Conservation (phyloP, 2,888 invertebrate genomes). For the Ferdinandea cuprea region DNA sequence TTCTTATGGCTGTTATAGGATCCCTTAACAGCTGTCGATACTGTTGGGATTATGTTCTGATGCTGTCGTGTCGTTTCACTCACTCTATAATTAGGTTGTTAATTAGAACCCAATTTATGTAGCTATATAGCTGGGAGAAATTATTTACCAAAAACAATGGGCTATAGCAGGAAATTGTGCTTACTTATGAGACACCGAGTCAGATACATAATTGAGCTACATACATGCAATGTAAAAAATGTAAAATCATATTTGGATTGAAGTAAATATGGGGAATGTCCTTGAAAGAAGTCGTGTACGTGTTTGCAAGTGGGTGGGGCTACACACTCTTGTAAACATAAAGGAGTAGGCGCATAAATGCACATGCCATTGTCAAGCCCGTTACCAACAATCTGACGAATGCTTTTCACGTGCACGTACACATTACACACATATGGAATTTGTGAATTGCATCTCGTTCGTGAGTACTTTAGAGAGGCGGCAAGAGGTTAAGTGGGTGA, state of each 20-base stretch:
- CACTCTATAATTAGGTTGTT: constrained; percentile 64
- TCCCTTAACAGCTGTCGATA: constrained; percentile 65
- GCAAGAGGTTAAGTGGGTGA: constrained; percentile 34
- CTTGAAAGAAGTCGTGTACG: neutral
- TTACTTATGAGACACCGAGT: too few species aligned
- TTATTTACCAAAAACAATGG: too few species aligned
- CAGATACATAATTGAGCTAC: too few species aligned
- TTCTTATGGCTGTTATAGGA: constrained; percentile 60
- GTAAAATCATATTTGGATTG: too few species aligned
- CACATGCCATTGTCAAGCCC: constrained; percentile 13
- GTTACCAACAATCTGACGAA: constrained; percentile 15
- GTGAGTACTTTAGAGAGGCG: too few species aligned
- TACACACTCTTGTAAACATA: too few species aligned
- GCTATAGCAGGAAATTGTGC: too few species aligned
- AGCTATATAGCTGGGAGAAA: constrained; percentile 41
- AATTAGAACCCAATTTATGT: constrained; percentile 61
- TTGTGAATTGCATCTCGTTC: constrained; percentile 33
- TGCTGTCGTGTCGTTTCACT: constrained; percentile 38
- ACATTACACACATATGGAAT: too few species aligned
- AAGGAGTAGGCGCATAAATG: neutral
- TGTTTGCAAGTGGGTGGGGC: neutral
- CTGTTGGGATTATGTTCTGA: constrained; percentile 48
- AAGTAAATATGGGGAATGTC: too few species aligned
- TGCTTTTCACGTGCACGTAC: constrained; percentile 8
- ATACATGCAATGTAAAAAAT: too few species aligned